Evolutionary conservation across 2,888 invertebrate genomes (phyloP).

Genomic region (Junonia oenone): DNA sequence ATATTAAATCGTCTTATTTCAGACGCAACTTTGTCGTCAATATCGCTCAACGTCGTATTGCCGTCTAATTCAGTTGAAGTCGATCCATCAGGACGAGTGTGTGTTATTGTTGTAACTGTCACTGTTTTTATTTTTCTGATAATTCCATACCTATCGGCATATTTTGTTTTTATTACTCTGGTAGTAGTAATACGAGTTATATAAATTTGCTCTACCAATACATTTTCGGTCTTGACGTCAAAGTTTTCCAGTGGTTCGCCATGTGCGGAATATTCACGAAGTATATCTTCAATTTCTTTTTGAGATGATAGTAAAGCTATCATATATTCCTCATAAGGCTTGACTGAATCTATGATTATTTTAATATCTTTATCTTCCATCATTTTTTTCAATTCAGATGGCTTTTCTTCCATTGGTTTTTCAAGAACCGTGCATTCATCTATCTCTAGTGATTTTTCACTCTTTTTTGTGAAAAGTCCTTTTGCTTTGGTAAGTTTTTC

Average conservation of each 20-base stretch:
- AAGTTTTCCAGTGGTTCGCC: constrained; percentile 34
- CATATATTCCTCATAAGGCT: constrained; percentile 22
- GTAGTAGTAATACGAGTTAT: constrained; percentile 32
- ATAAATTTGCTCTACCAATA: constrained; percentile 20
- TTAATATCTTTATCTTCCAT: constrained; percentile 8
- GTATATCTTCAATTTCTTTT: constrained; percentile 29
- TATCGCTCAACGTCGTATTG: constrained; percentile 29
- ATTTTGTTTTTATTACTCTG: constrained; percentile 33
- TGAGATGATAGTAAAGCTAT: constrained; percentile 25
- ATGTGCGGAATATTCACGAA: constrained; percentile 23
- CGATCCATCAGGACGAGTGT: constrained; percentile 31
- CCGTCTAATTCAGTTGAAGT: constrained; percentile 26
- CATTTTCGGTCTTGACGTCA: constrained; percentile 28
- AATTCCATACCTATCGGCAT: constrained; percentile 26
- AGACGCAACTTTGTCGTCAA: constrained; percentile 25
- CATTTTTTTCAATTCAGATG: background rate
- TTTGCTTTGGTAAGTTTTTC: constrained; percentile 45
- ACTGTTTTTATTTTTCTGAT: constrained; percentile 33
- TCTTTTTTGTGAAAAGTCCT: constrained; percentile 41
- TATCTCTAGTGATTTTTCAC: constrained; percentile 24
- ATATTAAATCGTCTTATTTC: constrained; percentile 25
- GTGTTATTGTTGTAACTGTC: constrained; percentile 30
- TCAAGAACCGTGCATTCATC: constrained; percentile 5
- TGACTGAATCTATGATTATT: constrained; percentile 11
- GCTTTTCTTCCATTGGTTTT: background rate